Evolutionary conservation across 2,113 vertebrate species (phyloP).

Genomic region (Dipodomys ordii): DNA sequence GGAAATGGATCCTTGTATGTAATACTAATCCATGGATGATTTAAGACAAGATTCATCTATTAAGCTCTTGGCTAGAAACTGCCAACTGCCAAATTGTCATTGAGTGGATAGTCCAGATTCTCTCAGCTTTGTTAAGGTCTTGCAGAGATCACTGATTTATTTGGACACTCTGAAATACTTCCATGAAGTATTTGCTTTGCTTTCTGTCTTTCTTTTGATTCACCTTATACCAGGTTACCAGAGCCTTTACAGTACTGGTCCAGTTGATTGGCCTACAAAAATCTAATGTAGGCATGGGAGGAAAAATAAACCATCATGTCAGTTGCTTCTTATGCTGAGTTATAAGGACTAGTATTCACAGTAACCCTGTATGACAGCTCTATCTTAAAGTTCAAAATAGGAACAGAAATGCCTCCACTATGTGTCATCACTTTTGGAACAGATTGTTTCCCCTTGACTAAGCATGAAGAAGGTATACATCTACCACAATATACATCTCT

Average conservation of each 20-base stretch:
- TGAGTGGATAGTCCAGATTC: neutral
- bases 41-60: neutral
- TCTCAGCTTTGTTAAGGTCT: neutral
- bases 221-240: neutral
- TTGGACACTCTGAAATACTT: neutral
- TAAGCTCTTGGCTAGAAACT: neutral
- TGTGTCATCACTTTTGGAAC: neutral
- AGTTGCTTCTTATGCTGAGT: neutral
- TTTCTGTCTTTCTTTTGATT: neutral
- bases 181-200: neutral
- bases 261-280: neutral
- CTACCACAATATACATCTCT: neutral
- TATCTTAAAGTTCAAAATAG: neutral
- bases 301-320: neutral
- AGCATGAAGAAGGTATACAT: neutral
- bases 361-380: neutral
- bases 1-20: neutral
- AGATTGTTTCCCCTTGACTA: neutral
- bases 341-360: neutral
- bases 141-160: slow-evolving; percentile 15
- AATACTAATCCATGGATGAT: neutral
- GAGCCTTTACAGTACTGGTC: neutral
- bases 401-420: neutral
- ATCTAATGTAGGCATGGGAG: neutral
- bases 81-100: neutral